These are phyloP conservation scores for Subanguina moxae DNA, from an alignment of 1,140 invertebrate genomes.

Conservation along the genomic window DNA sequence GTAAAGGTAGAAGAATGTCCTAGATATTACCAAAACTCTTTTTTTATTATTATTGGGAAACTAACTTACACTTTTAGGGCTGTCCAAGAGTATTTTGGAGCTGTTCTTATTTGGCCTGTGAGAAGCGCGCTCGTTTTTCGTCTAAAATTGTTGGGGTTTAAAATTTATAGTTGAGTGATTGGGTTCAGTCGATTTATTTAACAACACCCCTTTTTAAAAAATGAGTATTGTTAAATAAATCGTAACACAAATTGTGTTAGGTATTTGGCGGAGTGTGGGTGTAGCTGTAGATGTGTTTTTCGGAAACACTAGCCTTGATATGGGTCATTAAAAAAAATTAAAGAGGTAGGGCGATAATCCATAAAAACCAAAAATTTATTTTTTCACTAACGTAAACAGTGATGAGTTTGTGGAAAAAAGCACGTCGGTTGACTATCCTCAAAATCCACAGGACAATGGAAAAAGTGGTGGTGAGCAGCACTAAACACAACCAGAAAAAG, in stretches of 20 bases:
- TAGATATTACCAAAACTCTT: neutral
- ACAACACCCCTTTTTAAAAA: too few relatives aligned
- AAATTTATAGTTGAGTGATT: too few relatives aligned
- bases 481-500: constrained; percentile 57
- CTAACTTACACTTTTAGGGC: neutral
- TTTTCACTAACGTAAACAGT: constrained; percentile 28
- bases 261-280: too few relatives aligned
- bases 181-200: too few relatives aligned
- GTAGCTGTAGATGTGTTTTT: too few relatives aligned
- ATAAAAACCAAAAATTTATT: too few relatives aligned
- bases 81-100: neutral
- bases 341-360: too few relatives aligned
- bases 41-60: neutral
- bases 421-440: constrained; percentile 19
- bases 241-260: too few relatives aligned
- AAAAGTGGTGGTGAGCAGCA: constrained; percentile 42
- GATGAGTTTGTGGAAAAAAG: constrained; percentile 30
- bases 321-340: too few relatives aligned
- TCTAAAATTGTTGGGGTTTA: constrained; percentile 9
- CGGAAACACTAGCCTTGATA: too few relatives aligned
- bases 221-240: too few relatives aligned
- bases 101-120: too few relatives aligned
- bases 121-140: neutral
- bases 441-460: constrained; percentile 38
- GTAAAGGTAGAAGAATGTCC: neutral